Base-by-base conservation (phyloP, 1,140 invertebrate genomes). In the Trichonephila inaurata region DNA sequence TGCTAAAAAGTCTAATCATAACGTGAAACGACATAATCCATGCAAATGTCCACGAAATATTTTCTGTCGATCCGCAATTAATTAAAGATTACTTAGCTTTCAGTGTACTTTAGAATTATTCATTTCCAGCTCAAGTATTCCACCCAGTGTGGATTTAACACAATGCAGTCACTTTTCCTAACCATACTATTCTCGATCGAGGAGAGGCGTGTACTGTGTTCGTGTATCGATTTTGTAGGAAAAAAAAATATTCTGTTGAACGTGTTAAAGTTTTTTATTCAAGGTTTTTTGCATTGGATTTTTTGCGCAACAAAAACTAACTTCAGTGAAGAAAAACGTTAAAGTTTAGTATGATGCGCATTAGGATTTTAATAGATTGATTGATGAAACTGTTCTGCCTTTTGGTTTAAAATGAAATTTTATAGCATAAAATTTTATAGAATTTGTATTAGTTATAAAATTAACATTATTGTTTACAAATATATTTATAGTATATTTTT, bases 281-380 rank as follows among this genome's bases (percentile, higher is more conserved):
- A 40, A 40, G 19, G 10, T 83, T 83, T 51, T 83, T 83, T n/a
- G n/a, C n/a, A 21, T 18, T 10, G 0, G 12, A 2, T 83, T 58
- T 83, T 83, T 58, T 12, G 0, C 24, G 21, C 44, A 51, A 16
- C n/a, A 83, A 60, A 60, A 83, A n/a, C 51, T 83, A 10, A 16
- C 33, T 40, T 16, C 14, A 18, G 33, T 12, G 1, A 40, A 33
- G 72, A 33, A 77, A 77, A 40, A 77, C 28, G 28, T 77, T 77
- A 33, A 6, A 19, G 16, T 83, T 60, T 83, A 8, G 44, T 58
- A 21, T 21, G 24, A 83, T 58, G 12, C 24, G 44, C 19, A 10
- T 58, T 83, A 28, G 72, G 6, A 33, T 19, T 83, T 83, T 83
- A 83, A 83, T 83, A 51, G 82, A 16, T 58, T 83, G 82, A 83